Conservation (phyloP, 2,888 invertebrate species). For the Chymomyza fuscimana region DNA sequence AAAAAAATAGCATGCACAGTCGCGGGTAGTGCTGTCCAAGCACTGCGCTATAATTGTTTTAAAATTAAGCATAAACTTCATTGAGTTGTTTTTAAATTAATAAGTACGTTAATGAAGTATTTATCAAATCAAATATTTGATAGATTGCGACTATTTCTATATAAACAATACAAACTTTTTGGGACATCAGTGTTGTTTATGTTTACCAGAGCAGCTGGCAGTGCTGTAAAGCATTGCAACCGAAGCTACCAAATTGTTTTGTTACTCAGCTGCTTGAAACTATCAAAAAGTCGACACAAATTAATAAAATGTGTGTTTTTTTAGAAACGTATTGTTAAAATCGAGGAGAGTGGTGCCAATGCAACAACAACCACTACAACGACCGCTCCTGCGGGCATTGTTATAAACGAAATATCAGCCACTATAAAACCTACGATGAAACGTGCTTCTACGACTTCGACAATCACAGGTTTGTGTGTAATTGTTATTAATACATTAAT, state of each 20-base stretch:
- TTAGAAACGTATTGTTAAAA: constrained; percentile 42
- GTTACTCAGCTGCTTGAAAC: neutral
- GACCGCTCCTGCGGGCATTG: constrained; percentile 37
- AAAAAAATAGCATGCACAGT: neutral
- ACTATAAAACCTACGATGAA: constrained; percentile 70
- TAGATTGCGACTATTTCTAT: neutral
- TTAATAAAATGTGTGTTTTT: constrained; percentile 4
- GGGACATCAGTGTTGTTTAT: neutral
- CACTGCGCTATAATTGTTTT: too few species aligned
- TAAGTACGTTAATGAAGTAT: neutral
- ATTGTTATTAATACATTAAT: neutral
- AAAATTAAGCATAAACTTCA: too few species aligned
- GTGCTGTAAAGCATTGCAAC: constrained; percentile 12
- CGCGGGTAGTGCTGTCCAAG: neutral
- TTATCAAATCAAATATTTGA: neutral
- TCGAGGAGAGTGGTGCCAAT: constrained; percentile 30
- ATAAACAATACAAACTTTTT: neutral
- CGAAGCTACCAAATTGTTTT: neutral
- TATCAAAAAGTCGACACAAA: neutral
- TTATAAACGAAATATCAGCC: constrained; percentile 65
- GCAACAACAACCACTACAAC: neutral
- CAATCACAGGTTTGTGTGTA: neutral
- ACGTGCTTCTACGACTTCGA: constrained; percentile 46
- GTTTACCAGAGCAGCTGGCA: constrained; percentile 2
- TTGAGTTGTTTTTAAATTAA: neutral